phyloP scores from a whole-genome alignment of 2,888 invertebrate species.

The Charanyca ferruginea region DNA sequence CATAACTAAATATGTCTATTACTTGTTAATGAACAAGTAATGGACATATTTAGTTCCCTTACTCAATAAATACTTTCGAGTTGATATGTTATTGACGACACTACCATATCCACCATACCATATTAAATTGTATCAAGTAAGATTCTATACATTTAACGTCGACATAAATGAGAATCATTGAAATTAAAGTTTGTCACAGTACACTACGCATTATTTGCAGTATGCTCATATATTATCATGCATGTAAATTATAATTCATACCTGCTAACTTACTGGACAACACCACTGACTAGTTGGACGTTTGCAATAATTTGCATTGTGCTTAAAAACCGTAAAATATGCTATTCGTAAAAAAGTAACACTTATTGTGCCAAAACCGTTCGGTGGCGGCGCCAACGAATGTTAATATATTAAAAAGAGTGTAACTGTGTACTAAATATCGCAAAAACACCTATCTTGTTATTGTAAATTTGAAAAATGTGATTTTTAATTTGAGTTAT shows the following conservation, averaged over 20 bases:
- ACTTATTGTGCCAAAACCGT: background rate
- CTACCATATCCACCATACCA: too few species aligned
- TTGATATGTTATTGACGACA: conserved; percentile 3
- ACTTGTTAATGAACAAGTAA: too few species aligned
- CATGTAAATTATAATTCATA: background rate
- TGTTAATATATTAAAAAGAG: background rate
- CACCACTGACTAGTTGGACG: background rate
- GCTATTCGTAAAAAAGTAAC: background rate
- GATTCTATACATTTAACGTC: background rate
- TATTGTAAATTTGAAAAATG: too few species aligned
- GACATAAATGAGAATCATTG: background rate
- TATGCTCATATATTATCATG: conserved; percentile 1
- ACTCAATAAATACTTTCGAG: conserved; percentile 1
- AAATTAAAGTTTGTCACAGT: conserved; percentile 8
- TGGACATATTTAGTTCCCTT: too few species aligned
- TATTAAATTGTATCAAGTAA: too few species aligned
- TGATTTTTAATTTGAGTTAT: too few species aligned
- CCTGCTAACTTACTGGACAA: background rate
- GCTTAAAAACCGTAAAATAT: background rate
- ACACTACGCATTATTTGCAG: background rate
- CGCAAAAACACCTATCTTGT: background rate
- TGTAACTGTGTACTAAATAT: background rate
- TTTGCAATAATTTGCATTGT: conserved; percentile 12
- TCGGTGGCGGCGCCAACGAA: background rate
- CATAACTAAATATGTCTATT: background rate